Percentiles rank a stretch among this genome's conserved stretches.
phyloP scores from a whole-genome alignment of 2,113 vertebrate genomes.

The Rhynchomys soricoides region DNA sequence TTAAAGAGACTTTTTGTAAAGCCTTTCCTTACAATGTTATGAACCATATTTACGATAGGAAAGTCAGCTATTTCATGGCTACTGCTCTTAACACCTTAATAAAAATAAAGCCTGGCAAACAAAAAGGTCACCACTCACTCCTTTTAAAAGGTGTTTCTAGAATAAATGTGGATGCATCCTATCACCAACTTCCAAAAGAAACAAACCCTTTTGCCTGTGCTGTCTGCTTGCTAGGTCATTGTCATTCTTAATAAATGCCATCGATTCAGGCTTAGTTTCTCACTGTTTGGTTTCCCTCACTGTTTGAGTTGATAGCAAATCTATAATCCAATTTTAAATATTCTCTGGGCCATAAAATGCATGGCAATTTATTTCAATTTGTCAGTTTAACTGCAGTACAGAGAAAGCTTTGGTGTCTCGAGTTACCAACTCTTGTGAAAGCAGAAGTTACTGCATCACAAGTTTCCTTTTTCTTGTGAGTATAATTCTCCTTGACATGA shows the following conservation, averaged over 20 bases:
- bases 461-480: slow-evolving; percentile 25
- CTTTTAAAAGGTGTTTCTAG: background rate
- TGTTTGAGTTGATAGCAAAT: slow-evolving; percentile 49
- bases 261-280: background rate
- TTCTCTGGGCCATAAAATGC: background rate
- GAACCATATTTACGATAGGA: background rate
- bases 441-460: background rate
- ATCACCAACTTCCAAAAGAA: background rate
- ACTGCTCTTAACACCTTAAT: background rate
- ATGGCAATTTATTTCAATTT: slow-evolving; percentile 21
- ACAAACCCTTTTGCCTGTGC: background rate
- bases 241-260: background rate
- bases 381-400: background rate
- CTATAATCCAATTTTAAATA: slow-evolving; percentile 53
- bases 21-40: background rate
- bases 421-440: slow-evolving; percentile 1
- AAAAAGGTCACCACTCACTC: background rate
- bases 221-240: background rate
- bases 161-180: background rate
- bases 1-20: background rate
- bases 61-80: background rate
- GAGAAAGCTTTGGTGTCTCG: background rate
- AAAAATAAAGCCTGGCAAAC: background rate
- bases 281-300: slow-evolving; percentile 15
- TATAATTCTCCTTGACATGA: slow-evolving; percentile 47